A percentile compares a stretch with the other conserved stretches of the same genome.
phyloP scores from a whole-genome alignment of 1,140 invertebrate genomes.

The Drosophila pseudoananassae region DNA sequence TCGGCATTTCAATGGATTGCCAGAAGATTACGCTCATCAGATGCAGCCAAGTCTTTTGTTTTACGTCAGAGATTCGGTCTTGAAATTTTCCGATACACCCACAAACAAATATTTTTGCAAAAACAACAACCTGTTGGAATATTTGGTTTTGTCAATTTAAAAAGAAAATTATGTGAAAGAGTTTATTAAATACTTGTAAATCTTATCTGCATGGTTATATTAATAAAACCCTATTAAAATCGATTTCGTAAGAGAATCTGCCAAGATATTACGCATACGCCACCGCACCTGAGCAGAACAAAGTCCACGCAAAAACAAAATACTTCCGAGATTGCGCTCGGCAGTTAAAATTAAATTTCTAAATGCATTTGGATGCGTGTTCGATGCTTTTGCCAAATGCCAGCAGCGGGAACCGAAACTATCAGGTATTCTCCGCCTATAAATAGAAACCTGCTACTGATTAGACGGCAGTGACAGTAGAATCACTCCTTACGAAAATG shows the following conservation, averaged over 20 bases:
- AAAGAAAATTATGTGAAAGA: not conserved
- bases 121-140: conserved; percentile 26
- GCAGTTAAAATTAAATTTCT: conserved; percentile 27
- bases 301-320: conserved; percentile 39
- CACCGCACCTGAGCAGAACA: conserved; percentile 26
- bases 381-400: conserved; percentile 49
- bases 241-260: conserved; percentile 1
- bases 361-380: conserved; percentile 46
- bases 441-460: conserved; percentile 19
- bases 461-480: conserved; percentile 7
- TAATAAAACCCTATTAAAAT: conserved; percentile 5
- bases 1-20: conserved; percentile 44
- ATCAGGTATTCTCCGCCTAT: conserved; percentile 13
- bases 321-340: conserved; percentile 43
- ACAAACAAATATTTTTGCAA: not conserved
- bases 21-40: conserved; percentile 51
- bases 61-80: conserved; percentile 49
- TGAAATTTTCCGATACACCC: not conserved
- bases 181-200: not conserved
- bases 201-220: not conserved
- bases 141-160: not conserved
- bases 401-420: conserved; percentile 15
- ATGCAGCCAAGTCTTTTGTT: conserved; percentile 46
- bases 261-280: conserved; percentile 63
- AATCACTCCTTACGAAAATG: conserved; percentile 6